Evolutionary conservation across 2,113 vertebrate genomes (phyloP).

Genomic region (Brienomyrus longianalis): DNA sequence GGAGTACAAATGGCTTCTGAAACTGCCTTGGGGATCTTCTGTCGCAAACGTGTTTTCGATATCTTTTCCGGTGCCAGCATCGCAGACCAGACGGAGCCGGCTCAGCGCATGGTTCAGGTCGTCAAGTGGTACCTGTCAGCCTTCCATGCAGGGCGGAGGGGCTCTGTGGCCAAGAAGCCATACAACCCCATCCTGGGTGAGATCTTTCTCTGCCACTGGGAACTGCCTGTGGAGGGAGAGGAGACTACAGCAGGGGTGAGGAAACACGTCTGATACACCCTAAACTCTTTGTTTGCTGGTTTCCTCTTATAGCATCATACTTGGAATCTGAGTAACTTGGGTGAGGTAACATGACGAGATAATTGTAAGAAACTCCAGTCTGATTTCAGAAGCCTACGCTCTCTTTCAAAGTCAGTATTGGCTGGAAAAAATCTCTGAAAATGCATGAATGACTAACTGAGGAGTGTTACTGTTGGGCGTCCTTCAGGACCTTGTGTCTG

Average conservation of each 20-base stretch:
- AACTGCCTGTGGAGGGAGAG: constrained; percentile 73
- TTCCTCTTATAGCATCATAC: neutral
- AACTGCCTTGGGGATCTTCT: neutral
- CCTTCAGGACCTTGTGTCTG: constrained; percentile 75
- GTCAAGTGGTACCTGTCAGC: constrained; percentile 97
- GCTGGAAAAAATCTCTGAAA: neutral
- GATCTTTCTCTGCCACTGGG: constrained; percentile 95
- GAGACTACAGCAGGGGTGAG: constrained; percentile 57
- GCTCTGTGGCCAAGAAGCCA: constrained; percentile 96
- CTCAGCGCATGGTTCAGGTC: constrained; percentile 90
- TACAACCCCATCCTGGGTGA: constrained; percentile 97
- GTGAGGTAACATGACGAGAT: neutral
- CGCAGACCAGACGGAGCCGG: constrained; percentile 83
- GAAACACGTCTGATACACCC: neutral
- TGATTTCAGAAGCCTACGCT: neutral
- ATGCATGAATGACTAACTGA: neutral
- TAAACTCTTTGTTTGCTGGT: neutral
- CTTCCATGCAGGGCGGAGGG: constrained; percentile 95
- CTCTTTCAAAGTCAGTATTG: neutral
- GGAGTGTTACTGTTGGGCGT: neutral
- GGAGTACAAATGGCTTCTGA: neutral
- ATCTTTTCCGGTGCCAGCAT: constrained; percentile 60
- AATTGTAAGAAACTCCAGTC: neutral
- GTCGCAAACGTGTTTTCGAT: neutral
- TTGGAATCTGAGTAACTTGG: neutral